A percentile compares a stretch with the other conserved stretches of the same genome.
Conservation (phyloP, 1,140 invertebrate species). For the Diachasma alloeum region DNA sequence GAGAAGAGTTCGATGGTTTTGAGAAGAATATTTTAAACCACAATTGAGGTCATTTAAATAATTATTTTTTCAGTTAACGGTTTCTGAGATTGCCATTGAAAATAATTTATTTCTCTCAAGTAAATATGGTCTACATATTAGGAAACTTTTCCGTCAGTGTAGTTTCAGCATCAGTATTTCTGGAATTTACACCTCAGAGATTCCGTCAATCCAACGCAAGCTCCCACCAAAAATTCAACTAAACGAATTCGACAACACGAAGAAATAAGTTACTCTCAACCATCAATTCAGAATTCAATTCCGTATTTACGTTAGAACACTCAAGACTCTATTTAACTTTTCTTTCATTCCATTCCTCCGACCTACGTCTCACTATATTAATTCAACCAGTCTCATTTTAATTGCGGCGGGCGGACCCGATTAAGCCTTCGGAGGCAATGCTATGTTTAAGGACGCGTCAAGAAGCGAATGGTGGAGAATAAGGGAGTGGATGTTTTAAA, state of each 20-base stretch:
- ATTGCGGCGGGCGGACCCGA: slow-evolving; percentile 18
- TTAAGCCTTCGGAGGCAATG: slow-evolving; percentile 19
- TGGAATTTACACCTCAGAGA: too few species aligned
- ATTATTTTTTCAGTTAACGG: too few species aligned
- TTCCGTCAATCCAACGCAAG: too few species aligned
- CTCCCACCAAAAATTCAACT: background rate
- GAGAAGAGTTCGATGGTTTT: too few species aligned
- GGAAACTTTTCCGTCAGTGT: too few species aligned
- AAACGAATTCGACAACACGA: background rate
- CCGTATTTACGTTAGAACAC: background rate
- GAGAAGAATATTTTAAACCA: too few species aligned
- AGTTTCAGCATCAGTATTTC: too few species aligned
- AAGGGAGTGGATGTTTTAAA: background rate
- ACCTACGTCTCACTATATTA: slow-evolving; percentile 3
- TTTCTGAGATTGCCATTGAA: too few species aligned
- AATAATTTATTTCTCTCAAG: too few species aligned
- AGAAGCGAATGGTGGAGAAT: background rate
- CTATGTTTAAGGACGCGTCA: background rate
- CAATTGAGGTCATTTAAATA: too few species aligned
- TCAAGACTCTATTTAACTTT: background rate
- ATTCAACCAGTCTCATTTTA: slow-evolving; percentile 27
- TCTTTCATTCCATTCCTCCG: background rate
- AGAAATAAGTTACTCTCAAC: background rate
- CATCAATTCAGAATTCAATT: background rate
- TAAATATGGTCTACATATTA: too few species aligned